A percentile compares a stretch with the other conserved stretches of the same genome.
Evolutionary conservation across 2,797 vertebrate genomes (phyloP).

Genomic region (Poecilia picta): DNA sequence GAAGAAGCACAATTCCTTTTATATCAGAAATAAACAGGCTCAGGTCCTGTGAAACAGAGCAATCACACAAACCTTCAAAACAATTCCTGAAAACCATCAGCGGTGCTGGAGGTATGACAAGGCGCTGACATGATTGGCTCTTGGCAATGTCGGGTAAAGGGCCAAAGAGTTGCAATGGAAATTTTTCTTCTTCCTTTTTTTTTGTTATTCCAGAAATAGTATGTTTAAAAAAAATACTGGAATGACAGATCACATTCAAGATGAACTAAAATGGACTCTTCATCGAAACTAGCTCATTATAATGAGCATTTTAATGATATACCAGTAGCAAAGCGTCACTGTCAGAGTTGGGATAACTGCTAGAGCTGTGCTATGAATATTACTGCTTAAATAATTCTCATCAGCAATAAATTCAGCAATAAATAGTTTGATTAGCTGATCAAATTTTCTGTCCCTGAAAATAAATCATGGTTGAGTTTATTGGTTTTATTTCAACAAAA

Average conservation of each 20-base stretch:
- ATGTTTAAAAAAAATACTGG: background rate
- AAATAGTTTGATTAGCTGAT: background rate
- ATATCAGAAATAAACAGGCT: background rate
- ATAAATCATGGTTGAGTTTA: background rate
- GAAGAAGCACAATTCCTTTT: no score
- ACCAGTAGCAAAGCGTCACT: no score
- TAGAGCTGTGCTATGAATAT: background rate
- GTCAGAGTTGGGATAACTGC: no score
- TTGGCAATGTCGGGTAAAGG: background rate
- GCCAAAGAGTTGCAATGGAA: background rate
- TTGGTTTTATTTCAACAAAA: background rate
- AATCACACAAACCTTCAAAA: background rate
- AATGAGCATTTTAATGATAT: no score
- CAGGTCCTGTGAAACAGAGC: background rate
- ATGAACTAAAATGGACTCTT: background rate
- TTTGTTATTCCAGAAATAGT: background rate
- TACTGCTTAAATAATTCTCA: background rate
- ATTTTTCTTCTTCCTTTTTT: no score
- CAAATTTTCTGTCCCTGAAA: background rate
- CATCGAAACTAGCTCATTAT: no score
- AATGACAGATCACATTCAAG: background rate
- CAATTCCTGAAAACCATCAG: background rate
- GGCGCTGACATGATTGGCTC: background rate
- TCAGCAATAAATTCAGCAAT: background rate
- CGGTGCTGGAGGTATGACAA: background rate